Percentiles rank a stretch among this genome's conserved stretches.
These are phyloP conservation scores for Beris morrisii DNA, from an alignment of 2,888 invertebrate genomes.

Conservation along the genomic window DNA sequence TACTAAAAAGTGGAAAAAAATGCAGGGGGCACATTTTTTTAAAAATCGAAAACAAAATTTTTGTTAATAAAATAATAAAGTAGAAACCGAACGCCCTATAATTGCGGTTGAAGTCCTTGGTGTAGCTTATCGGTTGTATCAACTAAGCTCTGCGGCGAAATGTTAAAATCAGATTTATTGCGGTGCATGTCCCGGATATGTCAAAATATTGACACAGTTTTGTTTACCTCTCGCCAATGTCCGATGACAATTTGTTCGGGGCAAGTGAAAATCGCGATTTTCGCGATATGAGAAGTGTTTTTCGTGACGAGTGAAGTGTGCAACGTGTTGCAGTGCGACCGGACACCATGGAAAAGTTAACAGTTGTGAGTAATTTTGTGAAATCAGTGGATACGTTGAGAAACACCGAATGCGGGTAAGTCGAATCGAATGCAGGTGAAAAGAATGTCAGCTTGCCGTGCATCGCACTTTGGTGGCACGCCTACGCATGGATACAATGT, in stretches of 20 bases:
- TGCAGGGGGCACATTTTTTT: no score
- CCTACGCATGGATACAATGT: no score
- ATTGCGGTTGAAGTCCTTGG: no score
- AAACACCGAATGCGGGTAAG: constrained; percentile 56
- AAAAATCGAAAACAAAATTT: no score
- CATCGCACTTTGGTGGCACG: no score
- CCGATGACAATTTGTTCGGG: constrained; percentile 4
- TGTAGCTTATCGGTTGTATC: no score
- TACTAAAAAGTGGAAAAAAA: no score
- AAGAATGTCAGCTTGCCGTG: no score
- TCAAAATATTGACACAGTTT: constrained; percentile 10
- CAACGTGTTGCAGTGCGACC: neutral
- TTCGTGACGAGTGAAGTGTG: neutral
- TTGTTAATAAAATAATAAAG: no score
- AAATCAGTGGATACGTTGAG: constrained; percentile 53
- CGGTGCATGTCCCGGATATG: neutral
- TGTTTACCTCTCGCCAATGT: constrained; percentile 17
- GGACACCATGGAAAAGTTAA: constrained; percentile 48
- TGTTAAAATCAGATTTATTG: no score
- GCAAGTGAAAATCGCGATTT: constrained; percentile 11
- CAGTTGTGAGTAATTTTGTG: constrained; percentile 49
- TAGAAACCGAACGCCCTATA: no score
- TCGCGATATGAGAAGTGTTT: constrained; percentile 10
- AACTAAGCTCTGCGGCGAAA: no score
- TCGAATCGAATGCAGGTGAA: neutral